A percentile compares a stretch with the other conserved stretches of the same genome.
phyloP scores from a whole-genome alignment of 2,888 invertebrate genomes.

The Maniola hyperantus region DNA sequence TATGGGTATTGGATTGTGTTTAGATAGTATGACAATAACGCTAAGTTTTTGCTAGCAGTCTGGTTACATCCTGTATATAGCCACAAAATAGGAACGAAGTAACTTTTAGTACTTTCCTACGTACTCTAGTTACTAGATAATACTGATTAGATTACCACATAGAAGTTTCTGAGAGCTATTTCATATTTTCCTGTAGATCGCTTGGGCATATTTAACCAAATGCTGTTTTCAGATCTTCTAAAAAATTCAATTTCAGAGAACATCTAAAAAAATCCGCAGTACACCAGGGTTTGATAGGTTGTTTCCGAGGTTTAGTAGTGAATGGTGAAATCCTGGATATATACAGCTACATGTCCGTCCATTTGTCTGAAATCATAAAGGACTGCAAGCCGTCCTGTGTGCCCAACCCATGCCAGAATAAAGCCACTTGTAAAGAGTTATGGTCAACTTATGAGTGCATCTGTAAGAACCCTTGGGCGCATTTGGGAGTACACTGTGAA shows the following conservation, averaged over 20 bases:
- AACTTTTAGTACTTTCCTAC: too few species aligned
- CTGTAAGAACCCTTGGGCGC: constrained; percentile 96
- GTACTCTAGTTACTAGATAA: too few species aligned
- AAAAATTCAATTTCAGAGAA: constrained; percentile 81
- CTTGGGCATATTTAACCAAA: too few species aligned
- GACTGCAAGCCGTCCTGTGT: constrained; percentile 97
- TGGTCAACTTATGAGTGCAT: constrained; percentile 97
- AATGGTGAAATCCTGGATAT: constrained; percentile 96
- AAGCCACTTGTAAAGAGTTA: constrained; percentile 93
- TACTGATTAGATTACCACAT: neutral
- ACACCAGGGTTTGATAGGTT: constrained; percentile 95
- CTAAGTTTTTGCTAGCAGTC: too few species aligned
- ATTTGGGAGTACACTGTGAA: constrained; percentile 94
- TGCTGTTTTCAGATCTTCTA: too few species aligned
- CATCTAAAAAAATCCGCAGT: constrained; percentile 91
- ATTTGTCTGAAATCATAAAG: constrained; percentile 94
- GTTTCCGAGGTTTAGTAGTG: constrained; percentile 95
- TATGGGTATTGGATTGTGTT: too few species aligned
- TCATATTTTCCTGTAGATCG: too few species aligned
- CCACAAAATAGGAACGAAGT: too few species aligned
- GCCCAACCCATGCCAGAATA: constrained; percentile 96
- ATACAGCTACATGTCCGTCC: constrained; percentile 95
- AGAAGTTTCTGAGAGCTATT: too few species aligned
- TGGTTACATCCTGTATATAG: too few species aligned
- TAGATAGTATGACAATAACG: too few species aligned